phyloP scores from a whole-genome alignment of 2,888 invertebrate genomes.

The Gnatocerus cornutus region DNA sequence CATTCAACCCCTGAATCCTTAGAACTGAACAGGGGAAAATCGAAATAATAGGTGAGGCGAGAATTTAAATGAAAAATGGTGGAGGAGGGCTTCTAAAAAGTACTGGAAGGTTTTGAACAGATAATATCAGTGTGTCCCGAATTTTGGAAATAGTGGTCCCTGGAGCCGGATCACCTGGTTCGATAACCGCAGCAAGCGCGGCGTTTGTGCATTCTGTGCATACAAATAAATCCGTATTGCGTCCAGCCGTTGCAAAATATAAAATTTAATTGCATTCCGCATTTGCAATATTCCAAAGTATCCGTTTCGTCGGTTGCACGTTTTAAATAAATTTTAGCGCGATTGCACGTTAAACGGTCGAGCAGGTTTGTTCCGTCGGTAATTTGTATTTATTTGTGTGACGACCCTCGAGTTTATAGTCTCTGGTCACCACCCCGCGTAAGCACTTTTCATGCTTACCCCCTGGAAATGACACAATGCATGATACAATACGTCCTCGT shows the following conservation, averaged over 20 bases:
- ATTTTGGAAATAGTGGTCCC: not conserved
- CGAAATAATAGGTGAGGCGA: not conserved
- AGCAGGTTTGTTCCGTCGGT: constrained; percentile 44
- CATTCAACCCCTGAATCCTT: not conserved
- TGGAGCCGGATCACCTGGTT: not conserved
- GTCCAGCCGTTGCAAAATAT: constrained; percentile 33
- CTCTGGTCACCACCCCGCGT: constrained; percentile 46
- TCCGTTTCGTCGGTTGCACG: constrained; percentile 13
- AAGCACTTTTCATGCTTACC: constrained; percentile 64
- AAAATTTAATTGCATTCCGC: constrained; percentile 48
- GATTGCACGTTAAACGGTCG: constrained; percentile 45
- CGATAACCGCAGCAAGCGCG: not conserved
- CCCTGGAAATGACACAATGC: constrained; percentile 68
- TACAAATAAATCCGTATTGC: constrained; percentile 20
- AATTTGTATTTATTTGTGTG: constrained; percentile 48
- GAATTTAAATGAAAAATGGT: not conserved
- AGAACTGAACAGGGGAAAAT: constrained; percentile 1
- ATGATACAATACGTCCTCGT: constrained; percentile 59
- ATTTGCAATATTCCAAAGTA: constrained; percentile 37
- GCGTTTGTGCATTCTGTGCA: not conserved
- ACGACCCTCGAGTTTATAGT: constrained; percentile 40
- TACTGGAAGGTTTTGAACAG: not conserved
- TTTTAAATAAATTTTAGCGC: constrained; percentile 40
- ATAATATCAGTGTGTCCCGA: not conserved
- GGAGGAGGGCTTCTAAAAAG: not conserved